phyloP scores from a whole-genome alignment of 2,888 invertebrate species.

The Hymenopus coronatus region DNA sequence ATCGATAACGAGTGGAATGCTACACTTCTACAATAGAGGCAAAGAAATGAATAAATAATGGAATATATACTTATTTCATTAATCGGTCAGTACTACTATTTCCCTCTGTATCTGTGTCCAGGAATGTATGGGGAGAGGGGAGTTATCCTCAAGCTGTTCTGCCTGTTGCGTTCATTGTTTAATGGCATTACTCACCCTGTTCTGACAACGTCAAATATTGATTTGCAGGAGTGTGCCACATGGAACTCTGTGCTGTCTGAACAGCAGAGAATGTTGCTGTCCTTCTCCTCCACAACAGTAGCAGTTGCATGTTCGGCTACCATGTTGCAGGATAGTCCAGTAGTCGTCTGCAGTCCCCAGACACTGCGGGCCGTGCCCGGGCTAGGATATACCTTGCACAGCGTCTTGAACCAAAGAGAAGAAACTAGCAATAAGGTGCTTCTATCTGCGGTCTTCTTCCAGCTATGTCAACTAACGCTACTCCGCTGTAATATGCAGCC shows the following conservation, averaged over 20 bases:
- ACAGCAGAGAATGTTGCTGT: conserved; percentile 47
- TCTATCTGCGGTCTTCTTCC: neutral
- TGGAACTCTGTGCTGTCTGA: conserved; percentile 47
- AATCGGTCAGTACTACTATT: no score
- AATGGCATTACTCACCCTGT: conserved; percentile 60
- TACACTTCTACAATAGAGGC: no score
- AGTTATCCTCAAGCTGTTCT: neutral
- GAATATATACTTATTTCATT: no score
- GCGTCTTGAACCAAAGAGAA: conserved; percentile 13
- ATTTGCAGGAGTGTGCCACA: conserved; percentile 57
- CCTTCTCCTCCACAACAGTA: conserved; percentile 44
- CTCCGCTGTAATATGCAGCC: neutral
- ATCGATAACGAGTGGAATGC: no score
- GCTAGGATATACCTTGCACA: conserved; percentile 69
- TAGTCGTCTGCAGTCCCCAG: conserved; percentile 76
- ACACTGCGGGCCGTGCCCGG: conserved; percentile 88
- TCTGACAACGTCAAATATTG: conserved; percentile 82
- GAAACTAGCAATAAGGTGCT: neutral
- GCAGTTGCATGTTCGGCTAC: conserved; percentile 60
- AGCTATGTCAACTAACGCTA: neutral
- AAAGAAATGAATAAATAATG: no score
- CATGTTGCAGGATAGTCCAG: conserved; percentile 71
- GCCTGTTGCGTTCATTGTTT: no score
- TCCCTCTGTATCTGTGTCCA: no score
- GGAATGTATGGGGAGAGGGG: neutral